These are phyloP conservation scores for Euthynnus affinis DNA, from an alignment of 2,797 vertebrate species.

Conservation along the genomic window DNA sequence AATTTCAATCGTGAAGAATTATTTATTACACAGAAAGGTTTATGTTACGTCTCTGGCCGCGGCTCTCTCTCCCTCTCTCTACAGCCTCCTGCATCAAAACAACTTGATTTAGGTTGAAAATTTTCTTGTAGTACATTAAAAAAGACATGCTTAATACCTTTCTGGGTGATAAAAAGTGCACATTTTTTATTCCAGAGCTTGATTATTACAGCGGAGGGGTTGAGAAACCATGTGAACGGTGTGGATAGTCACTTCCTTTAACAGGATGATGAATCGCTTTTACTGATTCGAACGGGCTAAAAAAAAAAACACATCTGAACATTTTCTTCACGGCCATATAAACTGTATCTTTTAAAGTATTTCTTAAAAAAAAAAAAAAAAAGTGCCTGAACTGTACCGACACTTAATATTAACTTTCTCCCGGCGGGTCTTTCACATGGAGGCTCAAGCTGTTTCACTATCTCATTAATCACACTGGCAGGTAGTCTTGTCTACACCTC, in stretches of 20 bases:
- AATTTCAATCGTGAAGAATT: too few relatives aligned
- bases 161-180: neutral
- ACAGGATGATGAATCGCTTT: slow-evolving; percentile 44
- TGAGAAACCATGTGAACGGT: slow-evolving; percentile 8
- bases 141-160: slow-evolving; percentile 1
- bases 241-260: slow-evolving; percentile 10
- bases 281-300: neutral
- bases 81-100: too few relatives aligned
- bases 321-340: neutral
- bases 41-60: too few relatives aligned
- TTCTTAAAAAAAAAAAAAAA: too few relatives aligned
- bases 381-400: slow-evolving; percentile 36
- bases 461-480: slow-evolving; percentile 71
- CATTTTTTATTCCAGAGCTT: slow-evolving; percentile 10
- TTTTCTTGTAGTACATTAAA: neutral
- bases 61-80: too few relatives aligned
- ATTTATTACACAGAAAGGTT: too few relatives aligned
- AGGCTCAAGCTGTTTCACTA: slow-evolving; percentile 7
- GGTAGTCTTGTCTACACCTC: slow-evolving; percentile 20
- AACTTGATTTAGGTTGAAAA: slow-evolving; percentile 1
- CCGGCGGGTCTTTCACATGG: neutral
- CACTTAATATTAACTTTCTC: slow-evolving; percentile 38
- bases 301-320: slow-evolving; percentile 2
- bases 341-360: slow-evolving; percentile 19
- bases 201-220: slow-evolving; percentile 25